phyloP scores from a whole-genome alignment of 2,888 invertebrate species.

The Torymus texanus region DNA sequence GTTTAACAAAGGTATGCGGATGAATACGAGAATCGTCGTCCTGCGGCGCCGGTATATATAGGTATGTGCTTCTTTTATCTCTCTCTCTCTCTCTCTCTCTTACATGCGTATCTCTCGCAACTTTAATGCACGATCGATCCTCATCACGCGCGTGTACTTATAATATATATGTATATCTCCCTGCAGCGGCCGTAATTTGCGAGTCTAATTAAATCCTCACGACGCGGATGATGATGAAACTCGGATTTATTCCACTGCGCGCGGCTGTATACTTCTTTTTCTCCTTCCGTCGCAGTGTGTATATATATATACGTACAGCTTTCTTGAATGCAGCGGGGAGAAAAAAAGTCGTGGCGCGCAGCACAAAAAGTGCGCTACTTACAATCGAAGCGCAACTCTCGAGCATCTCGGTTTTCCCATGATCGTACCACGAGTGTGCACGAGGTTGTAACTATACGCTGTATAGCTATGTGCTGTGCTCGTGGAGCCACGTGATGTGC shows the following conservation, averaged over 20 bases:
- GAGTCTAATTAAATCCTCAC: conserved; percentile 33
- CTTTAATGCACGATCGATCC: conserved; percentile 10
- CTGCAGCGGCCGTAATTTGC: conserved; percentile 15
- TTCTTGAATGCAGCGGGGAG: neutral
- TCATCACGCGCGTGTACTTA: neutral
- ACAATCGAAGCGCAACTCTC: too few relatives aligned
- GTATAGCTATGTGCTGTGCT: too few relatives aligned
- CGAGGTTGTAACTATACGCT: too few relatives aligned
- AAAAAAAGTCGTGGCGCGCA: neutral
- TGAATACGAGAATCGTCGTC: conserved; percentile 20
- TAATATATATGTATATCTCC: too few relatives aligned
- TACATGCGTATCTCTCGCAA: conserved; percentile 15
- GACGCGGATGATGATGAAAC: conserved; percentile 40
- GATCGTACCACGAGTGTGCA: too few relatives aligned
- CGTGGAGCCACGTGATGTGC: too few relatives aligned
- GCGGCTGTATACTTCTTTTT: conserved; percentile 14
- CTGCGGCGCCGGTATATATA: too few relatives aligned
- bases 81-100: neutral
- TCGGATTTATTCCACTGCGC: conserved; percentile 27
- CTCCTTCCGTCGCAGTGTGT: neutral
- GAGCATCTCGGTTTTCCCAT: too few relatives aligned
- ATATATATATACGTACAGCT: too few relatives aligned
- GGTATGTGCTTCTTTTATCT: conserved; percentile 24
- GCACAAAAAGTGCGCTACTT: too few relatives aligned
- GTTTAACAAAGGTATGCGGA: too few relatives aligned